Conservation (phyloP, 2,797 vertebrate species). For the Decapterus maruadsi region DNA sequence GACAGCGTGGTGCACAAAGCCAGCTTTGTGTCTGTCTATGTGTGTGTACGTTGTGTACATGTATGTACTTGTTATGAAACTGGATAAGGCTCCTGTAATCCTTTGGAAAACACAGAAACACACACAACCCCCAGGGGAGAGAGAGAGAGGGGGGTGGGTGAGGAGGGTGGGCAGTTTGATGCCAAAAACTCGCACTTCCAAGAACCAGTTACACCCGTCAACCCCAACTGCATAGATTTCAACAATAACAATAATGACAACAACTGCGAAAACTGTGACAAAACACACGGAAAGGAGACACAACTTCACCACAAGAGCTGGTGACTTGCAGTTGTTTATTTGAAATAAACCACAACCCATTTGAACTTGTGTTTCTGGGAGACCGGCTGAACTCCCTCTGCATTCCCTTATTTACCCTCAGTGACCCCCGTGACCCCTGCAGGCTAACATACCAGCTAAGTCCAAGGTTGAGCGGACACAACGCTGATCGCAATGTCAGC, state of each 20-base stretch:
- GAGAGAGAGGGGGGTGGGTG: not conserved
- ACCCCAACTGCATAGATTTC: constrained; percentile 20
- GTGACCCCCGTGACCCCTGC: constrained; percentile 60
- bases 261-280: not conserved
- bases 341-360: constrained; percentile 1
- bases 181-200: constrained; percentile 7
- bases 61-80: constrained; percentile 76
- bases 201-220: constrained; percentile 31
- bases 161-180: constrained; percentile 12
- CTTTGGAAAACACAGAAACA: constrained; percentile 62
- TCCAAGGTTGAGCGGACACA: constrained; percentile 67
- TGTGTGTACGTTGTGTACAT: constrained; percentile 34
- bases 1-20: constrained; percentile 36
- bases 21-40: constrained; percentile 38
- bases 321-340: constrained; percentile 4
- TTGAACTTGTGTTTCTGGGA: constrained; percentile 1
- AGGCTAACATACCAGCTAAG: constrained; percentile 46
- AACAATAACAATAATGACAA: constrained; percentile 1
- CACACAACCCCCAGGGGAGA: constrained; percentile 36
- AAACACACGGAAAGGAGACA: not conserved
- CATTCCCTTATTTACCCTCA: constrained; percentile 63
- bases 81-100: constrained; percentile 67
- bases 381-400: constrained; percentile 22
- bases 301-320: not conserved
- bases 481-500: constrained; percentile 33